Conservation (phyloP, 2,888 invertebrate species). For the Pollenia angustigena region DNA sequence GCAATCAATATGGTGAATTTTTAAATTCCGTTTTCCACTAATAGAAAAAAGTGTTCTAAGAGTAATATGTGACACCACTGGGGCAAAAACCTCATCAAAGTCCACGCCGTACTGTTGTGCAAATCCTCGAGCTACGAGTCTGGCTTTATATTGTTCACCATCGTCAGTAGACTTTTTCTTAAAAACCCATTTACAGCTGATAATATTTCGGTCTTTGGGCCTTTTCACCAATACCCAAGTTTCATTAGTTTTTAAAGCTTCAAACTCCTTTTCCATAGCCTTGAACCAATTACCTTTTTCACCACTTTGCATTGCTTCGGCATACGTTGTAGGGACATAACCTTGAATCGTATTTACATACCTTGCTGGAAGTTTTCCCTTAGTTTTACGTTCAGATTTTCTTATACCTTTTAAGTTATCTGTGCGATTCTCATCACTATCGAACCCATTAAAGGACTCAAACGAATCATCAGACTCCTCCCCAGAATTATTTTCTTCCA, state of each 20-base stretch:
- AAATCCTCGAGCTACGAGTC: background rate
- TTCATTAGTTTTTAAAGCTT: constrained; percentile 19
- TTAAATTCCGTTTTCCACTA: constrained; percentile 29
- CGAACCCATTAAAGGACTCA: background rate
- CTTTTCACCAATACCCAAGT: constrained; percentile 46
- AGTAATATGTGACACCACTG: too few species aligned
- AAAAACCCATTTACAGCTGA: constrained; percentile 28
- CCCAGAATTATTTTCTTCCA: background rate
- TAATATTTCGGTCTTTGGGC: constrained; percentile 29
- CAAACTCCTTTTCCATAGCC: constrained; percentile 37
- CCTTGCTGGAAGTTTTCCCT: constrained; percentile 16
- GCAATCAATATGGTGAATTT: constrained; percentile 32
- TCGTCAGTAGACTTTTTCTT: constrained; percentile 14
- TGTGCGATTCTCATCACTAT: background rate
- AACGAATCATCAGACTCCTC: constrained; percentile 14
- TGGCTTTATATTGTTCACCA: constrained; percentile 30
- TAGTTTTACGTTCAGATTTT: constrained; percentile 18
- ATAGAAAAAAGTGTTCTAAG: constrained; percentile 29
- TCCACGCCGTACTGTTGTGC: too few species aligned
- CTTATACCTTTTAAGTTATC: constrained; percentile 11
- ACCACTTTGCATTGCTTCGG: constrained; percentile 26
- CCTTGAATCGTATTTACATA: constrained; percentile 1
- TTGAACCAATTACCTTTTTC: constrained; percentile 9
- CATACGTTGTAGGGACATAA: constrained; percentile 21
- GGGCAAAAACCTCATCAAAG: too few species aligned